Evolutionary conservation across 1,140 invertebrate species (phyloP).

Genomic region (Xylocopa sonorina): DNA sequence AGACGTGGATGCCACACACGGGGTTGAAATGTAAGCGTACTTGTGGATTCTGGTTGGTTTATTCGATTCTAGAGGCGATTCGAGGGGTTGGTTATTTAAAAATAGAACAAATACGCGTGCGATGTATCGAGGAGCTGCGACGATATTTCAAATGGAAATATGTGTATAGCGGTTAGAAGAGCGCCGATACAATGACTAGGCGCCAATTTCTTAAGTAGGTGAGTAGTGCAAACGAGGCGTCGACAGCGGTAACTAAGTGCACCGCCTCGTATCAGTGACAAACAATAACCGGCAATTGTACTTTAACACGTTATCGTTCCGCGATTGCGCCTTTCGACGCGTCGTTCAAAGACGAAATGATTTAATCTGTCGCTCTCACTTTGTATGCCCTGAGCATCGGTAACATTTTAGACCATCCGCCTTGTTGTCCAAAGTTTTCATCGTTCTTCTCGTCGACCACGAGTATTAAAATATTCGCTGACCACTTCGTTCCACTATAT

Average conservation of each 20-base stretch:
- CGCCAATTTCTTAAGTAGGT: constrained; percentile 38
- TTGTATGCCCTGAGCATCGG: no score
- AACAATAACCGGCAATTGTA: background rate
- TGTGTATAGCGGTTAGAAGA: background rate
- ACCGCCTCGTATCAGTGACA: background rate
- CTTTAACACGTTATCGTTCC: constrained; percentile 14
- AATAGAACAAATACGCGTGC: no score
- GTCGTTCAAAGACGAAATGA: background rate
- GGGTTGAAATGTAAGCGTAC: no score
- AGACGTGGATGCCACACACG: no score
- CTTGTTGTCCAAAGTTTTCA: no score
- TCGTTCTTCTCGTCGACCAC: no score
- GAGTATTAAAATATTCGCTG: no score
- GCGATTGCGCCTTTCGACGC: constrained; percentile 8
- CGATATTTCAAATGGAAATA: constrained; percentile 19
- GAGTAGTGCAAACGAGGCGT: constrained; percentile 4
- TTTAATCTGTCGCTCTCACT: background rate
- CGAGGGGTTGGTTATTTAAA: no score
- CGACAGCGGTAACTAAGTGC: constrained; percentile 20
- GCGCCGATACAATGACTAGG: constrained; percentile 5
- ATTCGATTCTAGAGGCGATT: no score
- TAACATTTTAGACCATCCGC: no score
- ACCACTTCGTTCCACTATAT: no score
- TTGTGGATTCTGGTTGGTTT: no score
- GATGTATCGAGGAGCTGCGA: background rate